A percentile compares a stretch with the other conserved stretches of the same genome.
Conservation (phyloP, 2,113 vertebrate species). For the Atractosteus spatula region DNA sequence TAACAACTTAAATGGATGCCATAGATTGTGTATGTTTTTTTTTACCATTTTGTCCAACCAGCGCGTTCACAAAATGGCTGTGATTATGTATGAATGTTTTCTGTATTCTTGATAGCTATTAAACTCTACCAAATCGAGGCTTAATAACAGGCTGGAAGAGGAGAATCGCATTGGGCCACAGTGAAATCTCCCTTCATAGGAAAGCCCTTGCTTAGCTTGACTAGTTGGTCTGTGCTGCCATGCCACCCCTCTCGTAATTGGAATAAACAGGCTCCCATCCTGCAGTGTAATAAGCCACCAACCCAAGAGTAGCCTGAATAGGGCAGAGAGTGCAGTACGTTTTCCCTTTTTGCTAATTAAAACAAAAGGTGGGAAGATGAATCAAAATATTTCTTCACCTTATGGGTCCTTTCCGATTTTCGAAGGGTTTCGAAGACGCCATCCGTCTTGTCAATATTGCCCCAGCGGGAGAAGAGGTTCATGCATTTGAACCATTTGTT, state of each 20-base stretch:
- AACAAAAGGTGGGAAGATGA: no score
- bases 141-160: constrained; percentile 11
- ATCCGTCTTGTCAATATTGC: no score
- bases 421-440: no score
- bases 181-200: not conserved
- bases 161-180: constrained; percentile 36
- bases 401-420: no score
- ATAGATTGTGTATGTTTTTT: constrained; percentile 31
- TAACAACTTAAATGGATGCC: constrained; percentile 38
- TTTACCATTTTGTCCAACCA: constrained; percentile 33
- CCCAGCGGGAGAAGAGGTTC: no score
- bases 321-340: no score
- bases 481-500: no score
- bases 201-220: not conserved
- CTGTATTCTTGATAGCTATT: constrained; percentile 66
- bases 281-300: no score
- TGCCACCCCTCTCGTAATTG: not conserved
- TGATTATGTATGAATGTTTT: constrained; percentile 32
- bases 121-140: constrained; percentile 46
- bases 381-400: no score
- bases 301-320: no score
- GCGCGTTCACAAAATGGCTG: constrained; percentile 30
- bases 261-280: not conserved
- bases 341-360: no score
- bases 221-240: constrained; percentile 6